Percentiles rank a stretch among this genome's conserved stretches.
Evolutionary conservation across 2,113 vertebrate genomes (phyloP).

Genomic region (Tachysurus vachellii): DNA sequence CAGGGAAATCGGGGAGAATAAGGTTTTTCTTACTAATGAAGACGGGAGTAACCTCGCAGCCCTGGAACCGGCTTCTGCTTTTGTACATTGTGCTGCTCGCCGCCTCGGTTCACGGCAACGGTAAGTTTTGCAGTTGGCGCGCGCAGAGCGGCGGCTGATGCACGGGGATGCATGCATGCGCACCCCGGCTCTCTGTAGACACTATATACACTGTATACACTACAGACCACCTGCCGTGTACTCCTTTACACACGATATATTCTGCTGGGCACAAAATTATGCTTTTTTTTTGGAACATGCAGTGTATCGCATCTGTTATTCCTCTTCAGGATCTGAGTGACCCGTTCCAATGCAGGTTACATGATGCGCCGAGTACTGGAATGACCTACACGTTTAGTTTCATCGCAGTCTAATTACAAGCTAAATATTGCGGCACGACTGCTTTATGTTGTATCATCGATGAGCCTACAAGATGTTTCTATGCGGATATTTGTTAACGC

Average conservation of each 20-base stretch:
- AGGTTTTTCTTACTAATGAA: conserved; percentile 80
- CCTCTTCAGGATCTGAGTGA: neutral
- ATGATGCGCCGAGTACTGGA: neutral
- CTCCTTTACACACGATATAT: neutral
- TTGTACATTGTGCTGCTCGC: conserved; percentile 87
- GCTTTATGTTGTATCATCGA: neutral
- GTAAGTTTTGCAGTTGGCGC: conserved; percentile 75
- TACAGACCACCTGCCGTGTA: neutral
- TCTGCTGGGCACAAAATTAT: too few species aligned
- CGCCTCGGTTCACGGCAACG: conserved; percentile 83
- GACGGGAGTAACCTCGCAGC: conserved; percentile 76
- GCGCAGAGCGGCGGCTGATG: neutral
- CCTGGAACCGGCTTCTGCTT: conserved; percentile 87
- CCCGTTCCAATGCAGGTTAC: neutral
- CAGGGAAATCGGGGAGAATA: conserved; percentile 73
- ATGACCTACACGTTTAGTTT: neutral
- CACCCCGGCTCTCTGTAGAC: neutral
- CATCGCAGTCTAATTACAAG: neutral
- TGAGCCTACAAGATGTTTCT: neutral
- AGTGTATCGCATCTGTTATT: neutral
- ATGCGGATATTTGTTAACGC: conserved; percentile 8
- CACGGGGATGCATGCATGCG: conserved; percentile 2
- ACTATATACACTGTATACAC: neutral
- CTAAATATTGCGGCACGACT: neutral
- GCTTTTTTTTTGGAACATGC: neutral